Conservation (phyloP, 2,113 vertebrate genomes). For the Chlorodrepanis virens region DNA sequence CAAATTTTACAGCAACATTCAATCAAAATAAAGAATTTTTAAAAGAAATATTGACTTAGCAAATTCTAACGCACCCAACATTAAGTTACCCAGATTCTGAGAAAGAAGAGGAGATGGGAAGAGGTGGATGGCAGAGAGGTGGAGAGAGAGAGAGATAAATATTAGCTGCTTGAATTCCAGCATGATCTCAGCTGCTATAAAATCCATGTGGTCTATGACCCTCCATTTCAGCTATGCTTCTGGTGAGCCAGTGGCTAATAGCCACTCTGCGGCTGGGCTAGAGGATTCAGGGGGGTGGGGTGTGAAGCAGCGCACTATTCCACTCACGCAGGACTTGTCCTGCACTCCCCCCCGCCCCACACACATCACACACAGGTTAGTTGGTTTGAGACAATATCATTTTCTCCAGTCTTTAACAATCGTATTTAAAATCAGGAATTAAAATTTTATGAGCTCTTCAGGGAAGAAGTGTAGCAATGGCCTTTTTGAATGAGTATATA, state of each 20-base stretch:
- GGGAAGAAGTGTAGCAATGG: not conserved
- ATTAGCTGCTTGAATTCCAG: not conserved
- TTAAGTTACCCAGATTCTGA: not conserved
- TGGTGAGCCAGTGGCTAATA: no score
- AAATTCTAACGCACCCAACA: not conserved
- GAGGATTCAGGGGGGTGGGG: accelerated
- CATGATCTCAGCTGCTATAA: not conserved
- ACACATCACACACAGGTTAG: no score
- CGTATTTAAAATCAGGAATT: not conserved
- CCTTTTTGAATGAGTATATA: not conserved
- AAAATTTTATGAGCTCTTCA: not conserved
- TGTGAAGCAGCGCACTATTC: not conserved
- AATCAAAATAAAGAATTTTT: not conserved
- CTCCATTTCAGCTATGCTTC: accelerated
- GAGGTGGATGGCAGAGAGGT: not conserved
- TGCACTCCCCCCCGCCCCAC: not conserved
- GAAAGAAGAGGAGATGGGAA: accelerated
- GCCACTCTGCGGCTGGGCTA: not conserved
- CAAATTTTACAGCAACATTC: not conserved
- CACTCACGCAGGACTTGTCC: no score
- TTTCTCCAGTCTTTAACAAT: not conserved
- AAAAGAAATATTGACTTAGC: not conserved
- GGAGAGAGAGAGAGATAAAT: not conserved
- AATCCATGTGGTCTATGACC: not conserved
- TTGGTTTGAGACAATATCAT: not conserved